Evolutionary conservation across 2,888 invertebrate species (phyloP).

Genomic region (Drosophila macrospina): DNA sequence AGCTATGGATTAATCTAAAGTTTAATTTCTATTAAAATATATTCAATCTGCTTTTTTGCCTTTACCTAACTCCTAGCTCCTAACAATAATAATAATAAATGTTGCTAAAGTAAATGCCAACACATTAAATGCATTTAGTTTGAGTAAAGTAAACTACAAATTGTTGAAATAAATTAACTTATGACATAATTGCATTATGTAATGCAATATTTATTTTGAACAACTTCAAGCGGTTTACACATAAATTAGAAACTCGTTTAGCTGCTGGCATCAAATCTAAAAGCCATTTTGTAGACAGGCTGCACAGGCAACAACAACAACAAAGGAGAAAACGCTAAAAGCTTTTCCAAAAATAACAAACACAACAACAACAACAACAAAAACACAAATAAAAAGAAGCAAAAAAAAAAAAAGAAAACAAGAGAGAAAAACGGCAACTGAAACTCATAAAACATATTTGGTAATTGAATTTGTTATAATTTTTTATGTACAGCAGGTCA

Average conservation of each 20-base stretch:
- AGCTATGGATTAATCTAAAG: too few species aligned
- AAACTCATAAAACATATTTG: slow-evolving; percentile 68
- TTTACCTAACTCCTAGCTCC: too few species aligned
- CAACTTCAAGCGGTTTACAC: slow-evolving; percentile 15
- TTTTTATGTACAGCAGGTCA: slow-evolving; percentile 69
- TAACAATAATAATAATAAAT: neutral
- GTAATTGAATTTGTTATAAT: slow-evolving; percentile 77
- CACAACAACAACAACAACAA: neutral
- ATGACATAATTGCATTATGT: neutral
- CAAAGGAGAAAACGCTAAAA: slow-evolving; percentile 8
- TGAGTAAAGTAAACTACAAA: too few species aligned
- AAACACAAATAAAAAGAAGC: neutral
- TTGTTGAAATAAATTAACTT: neutral
- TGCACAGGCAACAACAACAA: slow-evolving; percentile 1
- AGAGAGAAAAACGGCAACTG: slow-evolving; percentile 4
- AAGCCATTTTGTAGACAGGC: neutral
- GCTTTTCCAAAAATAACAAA: slow-evolving; percentile 14
- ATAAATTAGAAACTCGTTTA: slow-evolving; percentile 39
- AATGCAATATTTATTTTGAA: neutral
- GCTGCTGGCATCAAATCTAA: slow-evolving; percentile 10
- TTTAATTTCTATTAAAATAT: too few species aligned
- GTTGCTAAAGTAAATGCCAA: neutral
- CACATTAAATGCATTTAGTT: neutral
- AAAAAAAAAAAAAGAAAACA: neutral
- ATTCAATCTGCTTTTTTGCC: too few species aligned